Evolutionary conservation across 2,888 invertebrate species (phyloP), one percentile per base, ranked within the genome.

Genomic region (Parthenolecanium corni): DNA sequence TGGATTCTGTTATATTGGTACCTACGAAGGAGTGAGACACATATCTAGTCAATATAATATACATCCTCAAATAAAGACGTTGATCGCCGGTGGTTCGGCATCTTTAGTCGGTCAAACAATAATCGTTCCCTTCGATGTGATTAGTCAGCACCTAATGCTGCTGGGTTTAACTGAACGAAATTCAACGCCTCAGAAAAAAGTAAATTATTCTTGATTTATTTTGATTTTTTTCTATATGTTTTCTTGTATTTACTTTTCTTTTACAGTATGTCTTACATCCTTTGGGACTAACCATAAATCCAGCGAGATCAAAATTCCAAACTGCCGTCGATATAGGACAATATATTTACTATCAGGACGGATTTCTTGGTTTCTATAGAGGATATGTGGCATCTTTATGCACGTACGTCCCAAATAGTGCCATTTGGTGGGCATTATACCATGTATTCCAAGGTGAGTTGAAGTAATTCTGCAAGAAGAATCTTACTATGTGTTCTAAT

Each of bases 371-470:
- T 0, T 96, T 93, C 75, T 97, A 96, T 74, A 78, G 94, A 64
- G 96, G 96, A 0, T 97, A 95, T 72, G 78, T 85, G 24, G 92
- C 95, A 0, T 95, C 95, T 25, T 76, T 97, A 12, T 85, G 88
- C 68, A 87, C 93, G 0, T 96, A 93, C 73, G 94, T 94, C 51
- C 95, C 96, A 14, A 95, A 93, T 74, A 93, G 92, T 18, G 95
- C 94, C n/a, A 79, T 95, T 51, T 96, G 96, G 95, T 97, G 96
- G 96, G 86, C 84, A 20, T 85, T 94, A 70, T 96, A 96, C 74
- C 91, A 92, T 67, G 78, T 86, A 47, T 95, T 93, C 74, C 91
- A 93, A 82, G 91, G 94, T 93, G 14, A 42, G 11, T 3, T 14
- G 2, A 5, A 21, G 14, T 9, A 24, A 31, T 31, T 31, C 9